Evolutionary conservation across 1,140 invertebrate genomes (phyloP), one percentile per base, ranked within the genome.

Genomic region (Atta colombica): DNA sequence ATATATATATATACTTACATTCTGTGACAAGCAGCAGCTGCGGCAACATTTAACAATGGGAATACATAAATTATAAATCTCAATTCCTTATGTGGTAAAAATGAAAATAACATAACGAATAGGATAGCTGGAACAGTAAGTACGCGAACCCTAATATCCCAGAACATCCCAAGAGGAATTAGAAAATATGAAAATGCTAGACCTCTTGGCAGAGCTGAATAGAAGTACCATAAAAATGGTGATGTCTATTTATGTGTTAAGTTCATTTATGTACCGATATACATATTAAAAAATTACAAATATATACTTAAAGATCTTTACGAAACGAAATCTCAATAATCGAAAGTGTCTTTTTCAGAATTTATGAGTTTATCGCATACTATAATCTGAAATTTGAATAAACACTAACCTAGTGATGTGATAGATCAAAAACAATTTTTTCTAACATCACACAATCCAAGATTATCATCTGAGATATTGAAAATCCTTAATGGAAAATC

Each of bases 151-250:
- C 98, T 96, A 80, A 96, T 94, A 92, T 99, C 98, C 85, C 97
- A 95, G 77, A 96, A 96, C 31, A 98, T 94, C 51, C 99, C 98
- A 45, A 99, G 89, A 8, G 98, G 98, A 77, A 99, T 95, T 53
- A 99, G 95, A 18, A 98, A 92, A 31, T 98, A 93, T 63, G 98
- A 98, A 4, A 97, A 96, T 2, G 97, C 97, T 91, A 99, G 95
- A 5, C 98, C 98, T 85, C 99, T 96, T 1, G 99, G 99, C 35
- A 99, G 94, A 1, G 99, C 99, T 51, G 99, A 99, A 95, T 99
- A 99, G 94, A 99, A 99, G 95, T 99, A 99, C 99, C 99, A 99
- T 12, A 98, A 94, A 94, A 99, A 99, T 84, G 99, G 99, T 60
- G 97, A 98, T 65, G 98, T 99, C 98, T 99, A 94, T 87, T 91